Percentiles rank a stretch among this genome's conserved stretches.
Conservation (phyloP, 2,113 vertebrate genomes). For the Jacana jacana region DNA sequence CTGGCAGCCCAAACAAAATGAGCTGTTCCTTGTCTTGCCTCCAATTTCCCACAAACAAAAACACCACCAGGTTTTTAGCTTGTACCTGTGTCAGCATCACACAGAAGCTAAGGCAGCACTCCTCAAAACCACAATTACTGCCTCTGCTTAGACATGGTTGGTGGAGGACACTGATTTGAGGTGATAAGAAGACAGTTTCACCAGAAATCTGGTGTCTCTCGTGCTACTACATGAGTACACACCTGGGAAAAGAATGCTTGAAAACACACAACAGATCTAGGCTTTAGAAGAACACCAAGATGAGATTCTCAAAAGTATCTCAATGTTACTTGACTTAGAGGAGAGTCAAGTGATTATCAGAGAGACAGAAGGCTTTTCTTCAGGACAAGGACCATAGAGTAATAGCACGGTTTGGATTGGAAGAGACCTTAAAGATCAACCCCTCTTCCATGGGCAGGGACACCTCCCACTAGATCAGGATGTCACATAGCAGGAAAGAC, state of each 20-base stretch:
- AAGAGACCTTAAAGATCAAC: too few relatives aligned
- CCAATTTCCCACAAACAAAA: background rate
- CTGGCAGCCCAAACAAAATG: slow-evolving; percentile 10
- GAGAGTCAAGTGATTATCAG: background rate
- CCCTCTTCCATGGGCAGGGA: too few relatives aligned
- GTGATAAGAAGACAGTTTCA: background rate
- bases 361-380: background rate
- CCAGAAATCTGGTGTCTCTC: background rate
- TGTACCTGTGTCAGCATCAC: background rate
- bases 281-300: background rate
- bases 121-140: background rate
- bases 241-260: background rate
- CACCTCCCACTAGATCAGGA: background rate
- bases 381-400: background rate
- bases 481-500: background rate
- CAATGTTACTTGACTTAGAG: background rate
- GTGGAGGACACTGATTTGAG: background rate
- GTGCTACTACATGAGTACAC: background rate
- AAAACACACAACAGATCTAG: background rate
- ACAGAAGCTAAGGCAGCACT: background rate
- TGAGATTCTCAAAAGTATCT: background rate
- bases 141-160: rapidly evolving
- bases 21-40: slow-evolving; percentile 4
- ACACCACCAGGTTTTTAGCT: background rate
- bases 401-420: too few relatives aligned